Base-by-base conservation (phyloP, 2,113 vertebrate species). In the Coreoperca whiteheadi region DNA sequence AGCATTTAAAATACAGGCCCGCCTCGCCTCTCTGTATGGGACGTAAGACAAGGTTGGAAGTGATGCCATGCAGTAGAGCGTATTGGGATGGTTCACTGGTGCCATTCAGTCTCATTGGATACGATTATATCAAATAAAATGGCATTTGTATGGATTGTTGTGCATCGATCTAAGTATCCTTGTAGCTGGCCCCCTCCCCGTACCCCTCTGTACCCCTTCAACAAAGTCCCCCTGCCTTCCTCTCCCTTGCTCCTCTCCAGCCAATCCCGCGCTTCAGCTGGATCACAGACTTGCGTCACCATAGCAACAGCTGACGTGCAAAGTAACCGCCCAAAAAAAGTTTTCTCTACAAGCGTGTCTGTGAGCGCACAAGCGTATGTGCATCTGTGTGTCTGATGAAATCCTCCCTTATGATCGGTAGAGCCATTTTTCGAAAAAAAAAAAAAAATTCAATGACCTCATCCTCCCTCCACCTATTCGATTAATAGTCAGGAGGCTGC, bases 271-370 rank as follows among this genome's bases (percentile, higher is more conserved):
- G 76, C 90, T 69, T 86, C 60, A 64, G 75, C 87, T 91, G 86
- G 87, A 92, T 94, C 87, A 83, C 86, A 61, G 90, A 84, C 88
- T 90, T 74, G 86, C 91, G 68, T 95, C 92, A 93, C 94, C 94
- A 95, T 95, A 92, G 95, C 94, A 95, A 96, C 95, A 96, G 93
- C 94, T 95, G 94, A 95, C 94, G 94, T 95, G 89, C 77, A 93
- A 94, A 89, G 89, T 92, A 95, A 86, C 87, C 74, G 86, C 82
- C 87, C 90, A 79, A 88, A 92, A 90, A 93, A 93, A 83, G 79
- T 94, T 93, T 90, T 89, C 69, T 86, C 79, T 87, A 87, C 71
- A 57, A 87, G 83, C 66, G 39, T 84, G 78, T 89, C 82, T 83
- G 79, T 4, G 60, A 85, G 88, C 51, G 37, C 64, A 77, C 66